Evolutionary conservation across 2,797 vertebrate species (phyloP), one percentile per base, ranked within the genome.

Genomic region (Lates japonicus): DNA sequence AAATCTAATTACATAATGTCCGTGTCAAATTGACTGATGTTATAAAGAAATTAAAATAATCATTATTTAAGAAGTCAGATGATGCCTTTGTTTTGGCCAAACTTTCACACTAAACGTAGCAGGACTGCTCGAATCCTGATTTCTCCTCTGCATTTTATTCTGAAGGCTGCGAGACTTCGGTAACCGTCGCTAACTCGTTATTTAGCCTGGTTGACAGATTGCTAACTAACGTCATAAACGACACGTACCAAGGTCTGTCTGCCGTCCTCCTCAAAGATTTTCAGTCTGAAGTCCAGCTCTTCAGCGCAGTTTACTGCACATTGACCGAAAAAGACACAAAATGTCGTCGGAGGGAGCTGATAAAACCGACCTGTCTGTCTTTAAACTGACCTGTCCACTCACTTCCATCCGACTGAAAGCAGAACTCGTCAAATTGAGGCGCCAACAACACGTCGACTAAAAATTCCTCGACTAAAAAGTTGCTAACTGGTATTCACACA

Each of bases 211-310:
- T 6, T 44, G 69, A 44, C 60, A 79, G 60, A 66, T 41, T 1
- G 72, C 67, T 33, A 75, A 85, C 67, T 75, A 74, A 25, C 62
- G 76, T 76, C 46, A 59, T 7, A 86, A 84, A 61, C 4, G 73
- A 41, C 71, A 52, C 84, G 42, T 87, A 94, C 91, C 92, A n/a
- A n/a, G n/a, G 94, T 22, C 85, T 54, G 95, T 80, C 90, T n/a
- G 9, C 74, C 92, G 94, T 97, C 96, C 73, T 97, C 97, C 87
- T 96, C 97, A 35, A 98, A 98, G 86, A 97, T 92, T 78, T n/a
- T n/a, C n/a, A 97, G 97, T 72, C 96, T 95, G 94, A 99, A 98
- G 95, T 98, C 97, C 93, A 98, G 96, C 91, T 98, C 98, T 91
- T 98, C 97, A 60, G 92, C 85, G 92, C 94, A 96, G 91, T 96